phyloP scores from a whole-genome alignment of 2,797 vertebrate genomes.

The Acipenser transmontanus region DNA sequence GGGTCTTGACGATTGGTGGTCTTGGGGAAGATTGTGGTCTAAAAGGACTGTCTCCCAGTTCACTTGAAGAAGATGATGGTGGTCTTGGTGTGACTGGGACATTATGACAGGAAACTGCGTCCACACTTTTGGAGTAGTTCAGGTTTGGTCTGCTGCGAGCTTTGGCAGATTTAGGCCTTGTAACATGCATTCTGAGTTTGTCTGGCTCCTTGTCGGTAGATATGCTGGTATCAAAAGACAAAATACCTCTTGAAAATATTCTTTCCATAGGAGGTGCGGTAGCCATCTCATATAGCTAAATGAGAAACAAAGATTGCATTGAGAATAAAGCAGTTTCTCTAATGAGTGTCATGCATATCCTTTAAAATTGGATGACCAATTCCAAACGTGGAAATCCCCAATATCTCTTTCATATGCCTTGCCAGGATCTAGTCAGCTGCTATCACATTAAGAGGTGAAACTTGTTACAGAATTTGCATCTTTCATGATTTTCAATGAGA shows the following conservation, averaged over 20 bases:
- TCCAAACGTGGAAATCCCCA: too few relatives aligned
- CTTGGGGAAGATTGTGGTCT: conserved; percentile 26
- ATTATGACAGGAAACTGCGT: conserved; percentile 9
- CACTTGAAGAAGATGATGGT: conserved; percentile 14
- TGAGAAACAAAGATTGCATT: not conserved
- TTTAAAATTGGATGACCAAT: too few relatives aligned
- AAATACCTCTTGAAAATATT: not conserved
- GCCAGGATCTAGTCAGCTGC: too few relatives aligned
- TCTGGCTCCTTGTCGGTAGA: not conserved
- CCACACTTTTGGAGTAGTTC: conserved; percentile 10
- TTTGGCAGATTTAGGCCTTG: conserved; percentile 84
- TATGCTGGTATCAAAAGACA: too few relatives aligned
- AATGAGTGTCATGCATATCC: too few relatives aligned
- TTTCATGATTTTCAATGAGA: too few relatives aligned
- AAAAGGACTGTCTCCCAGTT: conserved; percentile 20
- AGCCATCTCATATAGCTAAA: conserved; percentile 11
- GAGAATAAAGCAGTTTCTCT: too few relatives aligned
- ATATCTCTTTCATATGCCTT: too few relatives aligned
- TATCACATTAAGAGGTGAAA: not conserved
- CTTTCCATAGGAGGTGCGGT: conserved; percentile 1
- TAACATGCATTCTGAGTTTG: conserved; percentile 56
- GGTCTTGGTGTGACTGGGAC: conserved; percentile 5
- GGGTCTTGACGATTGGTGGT: conserved; percentile 26
- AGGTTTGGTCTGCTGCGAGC: conserved; percentile 57
- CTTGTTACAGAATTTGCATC: not conserved